Percentiles rank a stretch among this genome's conserved stretches.
phyloP scores from a whole-genome alignment of 2,113 vertebrate species.

The Hiodon tergisus region DNA sequence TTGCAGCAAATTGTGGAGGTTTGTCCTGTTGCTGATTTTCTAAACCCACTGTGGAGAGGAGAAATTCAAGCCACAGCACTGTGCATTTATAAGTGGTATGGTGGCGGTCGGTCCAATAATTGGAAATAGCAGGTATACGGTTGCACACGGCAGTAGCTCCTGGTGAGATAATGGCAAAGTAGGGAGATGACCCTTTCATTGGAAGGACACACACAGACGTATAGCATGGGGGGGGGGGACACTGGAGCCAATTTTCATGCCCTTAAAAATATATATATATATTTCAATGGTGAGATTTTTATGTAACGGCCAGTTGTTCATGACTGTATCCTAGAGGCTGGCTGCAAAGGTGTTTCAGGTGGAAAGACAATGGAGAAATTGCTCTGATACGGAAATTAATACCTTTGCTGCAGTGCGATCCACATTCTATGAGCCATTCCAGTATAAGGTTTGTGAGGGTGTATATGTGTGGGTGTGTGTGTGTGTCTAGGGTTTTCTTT shows the following conservation, averaged over 20 bases:
- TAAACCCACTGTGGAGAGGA: background rate
- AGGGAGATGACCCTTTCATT: background rate
- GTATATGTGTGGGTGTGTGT: constrained; percentile 11
- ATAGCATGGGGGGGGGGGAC: background rate
- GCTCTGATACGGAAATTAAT: background rate
- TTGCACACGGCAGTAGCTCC: background rate
- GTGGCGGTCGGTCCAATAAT: background rate
- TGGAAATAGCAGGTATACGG: background rate
- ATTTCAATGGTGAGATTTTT: background rate
- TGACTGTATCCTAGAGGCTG: background rate
- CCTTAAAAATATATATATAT: background rate
- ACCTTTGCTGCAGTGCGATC: background rate
- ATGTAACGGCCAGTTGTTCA: background rate
- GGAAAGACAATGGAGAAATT: background rate
- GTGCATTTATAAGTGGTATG: background rate
- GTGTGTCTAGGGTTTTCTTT: constrained; percentile 35
- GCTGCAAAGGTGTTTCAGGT: background rate
- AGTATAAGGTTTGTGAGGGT: background rate
- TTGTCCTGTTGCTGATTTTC: background rate
- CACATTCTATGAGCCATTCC: background rate
- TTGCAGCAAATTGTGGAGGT: too few relatives aligned
- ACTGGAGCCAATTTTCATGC: background rate
- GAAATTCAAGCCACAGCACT: background rate
- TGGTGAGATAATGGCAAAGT: background rate
- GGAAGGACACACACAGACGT: background rate